Conservation (phyloP, 2,888 invertebrate genomes). For the Lithophane leautieri region DNA sequence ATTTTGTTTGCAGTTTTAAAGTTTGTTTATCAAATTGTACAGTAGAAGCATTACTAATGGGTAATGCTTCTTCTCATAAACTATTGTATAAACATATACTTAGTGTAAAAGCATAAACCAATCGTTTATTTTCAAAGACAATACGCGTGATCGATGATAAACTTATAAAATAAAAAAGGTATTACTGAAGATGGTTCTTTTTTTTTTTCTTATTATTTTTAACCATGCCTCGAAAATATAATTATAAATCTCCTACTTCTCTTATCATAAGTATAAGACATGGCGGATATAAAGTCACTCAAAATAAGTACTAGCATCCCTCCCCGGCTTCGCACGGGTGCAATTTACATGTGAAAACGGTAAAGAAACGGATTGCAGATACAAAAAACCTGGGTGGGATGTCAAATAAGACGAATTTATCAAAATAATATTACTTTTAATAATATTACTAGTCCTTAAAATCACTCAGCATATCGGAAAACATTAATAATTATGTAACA, state of each 20-base stretch:
- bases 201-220: slow-evolving; percentile 11
- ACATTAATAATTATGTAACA: slow-evolving; percentile 15
- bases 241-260: neutral
- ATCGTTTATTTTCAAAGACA: slow-evolving; percentile 52
- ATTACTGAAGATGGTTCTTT: neutral
- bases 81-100: neutral
- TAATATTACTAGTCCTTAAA: slow-evolving; percentile 40
- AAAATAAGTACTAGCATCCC: too few species aligned
- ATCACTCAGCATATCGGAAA: slow-evolving; percentile 37
- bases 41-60: slow-evolving; percentile 17
- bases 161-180: slow-evolving; percentile 47
- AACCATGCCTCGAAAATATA: neutral
- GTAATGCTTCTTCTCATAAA: neutral
- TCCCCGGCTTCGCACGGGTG: too few species aligned
- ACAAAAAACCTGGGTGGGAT: neutral
- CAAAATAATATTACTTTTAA: slow-evolving; percentile 33
- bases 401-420: slow-evolving; percentile 32
- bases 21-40: slow-evolving; percentile 12
- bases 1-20: neutral
- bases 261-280: neutral
- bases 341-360: too few species aligned
- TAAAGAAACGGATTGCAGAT: neutral
- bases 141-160: slow-evolving; percentile 44
- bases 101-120: slow-evolving; percentile 40
- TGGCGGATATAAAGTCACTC: too few species aligned